Evolutionary conservation across 2,113 vertebrate species (phyloP).

Genomic region (Alligator sinensis): DNA sequence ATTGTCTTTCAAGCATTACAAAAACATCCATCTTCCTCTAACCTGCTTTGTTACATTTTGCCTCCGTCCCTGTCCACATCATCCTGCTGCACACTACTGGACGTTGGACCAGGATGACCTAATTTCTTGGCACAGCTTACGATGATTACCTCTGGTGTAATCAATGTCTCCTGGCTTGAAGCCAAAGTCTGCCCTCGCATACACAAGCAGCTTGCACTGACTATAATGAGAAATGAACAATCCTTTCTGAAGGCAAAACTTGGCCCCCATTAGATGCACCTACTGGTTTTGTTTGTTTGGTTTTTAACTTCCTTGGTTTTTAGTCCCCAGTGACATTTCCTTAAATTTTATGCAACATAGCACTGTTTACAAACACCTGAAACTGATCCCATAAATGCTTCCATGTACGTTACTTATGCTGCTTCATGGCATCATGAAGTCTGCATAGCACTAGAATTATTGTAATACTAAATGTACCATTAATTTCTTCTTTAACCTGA

Average conservation of each 20-base stretch:
- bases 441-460: background rate
- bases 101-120: slow-evolving; percentile 57
- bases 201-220: background rate
- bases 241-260: background rate
- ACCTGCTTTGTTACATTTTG: background rate
- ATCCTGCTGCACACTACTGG: slow-evolving; percentile 16
- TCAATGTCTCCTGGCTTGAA: slow-evolving; percentile 50
- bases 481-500: background rate
- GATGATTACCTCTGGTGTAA: slow-evolving; percentile 36
- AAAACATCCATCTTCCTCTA: background rate
- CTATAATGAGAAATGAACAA: background rate
- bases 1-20: background rate
- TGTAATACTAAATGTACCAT: background rate
- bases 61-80: slow-evolving; percentile 11
- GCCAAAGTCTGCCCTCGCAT: background rate
- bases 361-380: background rate
- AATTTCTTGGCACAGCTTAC: slow-evolving; percentile 70
- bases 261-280: background rate
- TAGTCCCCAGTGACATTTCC: background rate
- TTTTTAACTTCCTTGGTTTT: background rate
- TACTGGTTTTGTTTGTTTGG: fast-evolving
- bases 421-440: background rate
- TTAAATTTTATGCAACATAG: background rate
- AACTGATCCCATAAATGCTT: background rate
- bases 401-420: background rate